Percentiles rank a stretch among this genome's conserved stretches.
Conservation (phyloP, 1,140 invertebrate genomes). For the Zaprionus camerounensis region DNA sequence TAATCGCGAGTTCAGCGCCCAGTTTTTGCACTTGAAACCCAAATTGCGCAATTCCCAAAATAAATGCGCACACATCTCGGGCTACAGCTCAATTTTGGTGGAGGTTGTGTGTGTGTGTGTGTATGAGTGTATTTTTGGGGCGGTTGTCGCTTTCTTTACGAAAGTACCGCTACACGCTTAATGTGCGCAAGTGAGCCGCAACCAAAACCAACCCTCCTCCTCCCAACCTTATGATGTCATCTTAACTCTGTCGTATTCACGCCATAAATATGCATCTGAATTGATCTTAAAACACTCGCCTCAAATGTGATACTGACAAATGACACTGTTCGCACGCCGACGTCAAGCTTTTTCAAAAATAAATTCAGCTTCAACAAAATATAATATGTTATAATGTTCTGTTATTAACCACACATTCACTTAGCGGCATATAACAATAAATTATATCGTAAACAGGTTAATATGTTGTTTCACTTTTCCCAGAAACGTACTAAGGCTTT, state of each 20-base stretch:
- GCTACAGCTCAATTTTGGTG: slow-evolving; percentile 17
- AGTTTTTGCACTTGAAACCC: slow-evolving; percentile 80
- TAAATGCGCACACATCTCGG: slow-evolving; percentile 43
- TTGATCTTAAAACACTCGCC: slow-evolving; percentile 10
- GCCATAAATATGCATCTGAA: slow-evolving; percentile 26
- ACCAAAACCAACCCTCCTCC: slow-evolving; percentile 15
- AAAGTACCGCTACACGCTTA: slow-evolving; percentile 69
- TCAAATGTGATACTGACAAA: slow-evolving; percentile 14
- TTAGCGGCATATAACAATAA: neutral
- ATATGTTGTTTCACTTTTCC: neutral
- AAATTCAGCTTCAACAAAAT: neutral
- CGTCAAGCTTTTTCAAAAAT: slow-evolving; percentile 7
- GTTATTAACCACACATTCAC: neutral
- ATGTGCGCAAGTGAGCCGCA: slow-evolving; percentile 56
- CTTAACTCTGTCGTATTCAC: slow-evolving; percentile 1
- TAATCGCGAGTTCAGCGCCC: slow-evolving; percentile 61
- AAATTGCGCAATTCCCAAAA: slow-evolving; percentile 78
- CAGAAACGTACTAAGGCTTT: neutral
- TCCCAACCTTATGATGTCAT: slow-evolving; percentile 60
- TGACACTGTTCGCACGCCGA: neutral
- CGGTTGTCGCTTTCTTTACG: neutral
- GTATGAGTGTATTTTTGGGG: slow-evolving; percentile 47
- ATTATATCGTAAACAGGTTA: neutral
- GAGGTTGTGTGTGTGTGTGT: neutral
- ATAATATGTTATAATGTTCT: too few species aligned